A percentile compares a stretch with the other conserved stretches of the same genome.
Evolutionary conservation across 2,113 vertebrate genomes (phyloP).

Genomic region (Caranx melampygus): DNA sequence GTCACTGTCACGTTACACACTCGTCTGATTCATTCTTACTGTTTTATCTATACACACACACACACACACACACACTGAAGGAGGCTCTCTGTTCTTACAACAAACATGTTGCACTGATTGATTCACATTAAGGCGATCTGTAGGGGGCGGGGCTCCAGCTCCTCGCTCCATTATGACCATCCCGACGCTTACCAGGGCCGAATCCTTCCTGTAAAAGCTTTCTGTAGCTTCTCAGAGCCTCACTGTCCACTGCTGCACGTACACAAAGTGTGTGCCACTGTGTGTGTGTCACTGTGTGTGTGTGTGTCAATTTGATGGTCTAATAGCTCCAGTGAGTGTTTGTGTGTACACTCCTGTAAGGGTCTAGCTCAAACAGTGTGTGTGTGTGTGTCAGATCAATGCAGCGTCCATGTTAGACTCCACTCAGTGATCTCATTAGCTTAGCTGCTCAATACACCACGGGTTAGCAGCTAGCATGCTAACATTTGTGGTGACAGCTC

Average conservation of each 20-base stretch:
- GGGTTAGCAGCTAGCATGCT: too few relatives aligned
- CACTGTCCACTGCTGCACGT: slow-evolving; percentile 16
- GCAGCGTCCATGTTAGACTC: slow-evolving; percentile 21
- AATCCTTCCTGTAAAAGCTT: slow-evolving; percentile 68
- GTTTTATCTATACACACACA: too few relatives aligned
- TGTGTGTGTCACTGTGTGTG: neutral
- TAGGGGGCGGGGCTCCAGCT: neutral
- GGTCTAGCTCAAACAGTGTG: neutral
- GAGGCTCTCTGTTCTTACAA: slow-evolving; percentile 1
- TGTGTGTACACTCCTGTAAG: too few relatives aligned
- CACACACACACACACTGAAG: neutral
- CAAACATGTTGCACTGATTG: slow-evolving; percentile 34
- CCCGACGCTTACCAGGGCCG: slow-evolving; percentile 20
- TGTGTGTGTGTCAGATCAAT: slow-evolving; percentile 49
- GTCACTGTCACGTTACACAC: too few relatives aligned
- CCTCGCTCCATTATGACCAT: slow-evolving; percentile 53
- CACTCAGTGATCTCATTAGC: slow-evolving; percentile 11
- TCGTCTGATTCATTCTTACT: too few relatives aligned
- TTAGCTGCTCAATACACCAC: neutral
- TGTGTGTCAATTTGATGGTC: neutral
- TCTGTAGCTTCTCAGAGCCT: slow-evolving; percentile 45
- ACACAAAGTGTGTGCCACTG: slow-evolving; percentile 37
- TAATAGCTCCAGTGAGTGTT: too few relatives aligned
- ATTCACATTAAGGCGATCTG: slow-evolving; percentile 13
- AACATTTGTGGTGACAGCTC: too few relatives aligned